phyloP scores from a whole-genome alignment of 1,140 invertebrate genomes.

The Ostrea denselamellosa region DNA sequence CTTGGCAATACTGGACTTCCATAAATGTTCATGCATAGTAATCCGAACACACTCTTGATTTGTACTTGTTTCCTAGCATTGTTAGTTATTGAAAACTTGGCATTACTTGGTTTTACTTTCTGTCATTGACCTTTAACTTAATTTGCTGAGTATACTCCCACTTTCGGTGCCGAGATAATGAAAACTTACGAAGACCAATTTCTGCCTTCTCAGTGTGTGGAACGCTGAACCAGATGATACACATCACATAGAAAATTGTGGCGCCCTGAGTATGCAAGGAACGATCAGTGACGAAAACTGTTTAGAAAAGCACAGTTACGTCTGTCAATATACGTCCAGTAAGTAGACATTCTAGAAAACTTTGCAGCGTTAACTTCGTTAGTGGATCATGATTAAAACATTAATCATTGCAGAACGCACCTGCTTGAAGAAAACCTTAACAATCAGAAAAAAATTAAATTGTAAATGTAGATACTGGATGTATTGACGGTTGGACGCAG shows the following conservation, averaged over 20 bases:
- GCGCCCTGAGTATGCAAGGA: conserved; percentile 54
- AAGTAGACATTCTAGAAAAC: neutral
- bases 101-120: no score
- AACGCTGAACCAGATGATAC: conserved; percentile 65
- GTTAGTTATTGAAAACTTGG: no score
- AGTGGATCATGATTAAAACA: neutral
- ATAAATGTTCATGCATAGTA: no score
- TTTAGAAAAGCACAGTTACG: conserved; percentile 54
- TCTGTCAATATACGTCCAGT: conserved; percentile 56
- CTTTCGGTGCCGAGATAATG: no score
- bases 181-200: neutral
- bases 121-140: no score
- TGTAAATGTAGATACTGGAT: conserved; percentile 41
- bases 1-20: no score
- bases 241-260: conserved; percentile 61
- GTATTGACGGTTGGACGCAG: conserved; percentile 48
- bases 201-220: conserved; percentile 52
- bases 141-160: no score
- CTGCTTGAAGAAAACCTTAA: neutral
- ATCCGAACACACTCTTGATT: no score
- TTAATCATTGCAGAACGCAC: neutral
- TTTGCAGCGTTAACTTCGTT: neutral
- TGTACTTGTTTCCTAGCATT: no score
- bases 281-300: conserved; percentile 60
- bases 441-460: neutral